Base-by-base conservation (phyloP, 23 tunicate genomes). In the Corella eumyota region DNA sequence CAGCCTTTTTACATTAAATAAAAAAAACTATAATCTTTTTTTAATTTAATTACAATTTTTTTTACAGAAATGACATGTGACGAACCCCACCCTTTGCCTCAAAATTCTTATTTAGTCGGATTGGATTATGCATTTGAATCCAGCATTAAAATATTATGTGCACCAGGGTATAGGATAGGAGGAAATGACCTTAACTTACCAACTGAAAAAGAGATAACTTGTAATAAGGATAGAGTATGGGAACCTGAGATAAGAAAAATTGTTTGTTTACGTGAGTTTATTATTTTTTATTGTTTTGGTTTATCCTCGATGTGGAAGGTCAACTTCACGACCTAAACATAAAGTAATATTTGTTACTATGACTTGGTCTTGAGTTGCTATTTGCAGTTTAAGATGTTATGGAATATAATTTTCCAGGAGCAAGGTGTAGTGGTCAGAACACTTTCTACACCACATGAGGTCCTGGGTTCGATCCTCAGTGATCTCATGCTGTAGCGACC, bases 261-360 rank as follows among this genome's bases (percentile, higher is more conserved):
- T 27, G 7, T 1, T 13, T 84, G 94, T 55, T 9, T 32, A 23
- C 94, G 83, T 75, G 50, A 63, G 88, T n/a, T n/a, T n/a, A n/a
- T n/a, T n/a, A n/a, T n/a, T n/a, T n/a, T n/a, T n/a, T n/a, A n/a
- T n/a, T n/a, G n/a, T n/a, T 17, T 13, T n/a, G 0, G n/a, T 45
- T n/a, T n/a, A n/a, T n/a, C n/a, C n/a, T n/a, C n/a, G n/a, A n/a
- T n/a, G n/a, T n/a, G n/a, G n/a, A n/a, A n/a, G n/a, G n/a, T n/a
- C n/a, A n/a, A n/a, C n/a, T n/a, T n/a, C n/a, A n/a, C n/a, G n/a
- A n/a, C n/a, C n/a, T n/a, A n/a, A n/a, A 40, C 11, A 40, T 40
- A 15, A 9, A 9, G 11, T 40, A 40, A 9, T 40, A 9, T 9
- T 15, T 40, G 48, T 40, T 40, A 40, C 48, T 40, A 40, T 11